Percentiles rank a stretch among this genome's conserved stretches.
Conservation (phyloP, 2,797 vertebrate genomes). For the Eleutherodactylus coqui region DNA sequence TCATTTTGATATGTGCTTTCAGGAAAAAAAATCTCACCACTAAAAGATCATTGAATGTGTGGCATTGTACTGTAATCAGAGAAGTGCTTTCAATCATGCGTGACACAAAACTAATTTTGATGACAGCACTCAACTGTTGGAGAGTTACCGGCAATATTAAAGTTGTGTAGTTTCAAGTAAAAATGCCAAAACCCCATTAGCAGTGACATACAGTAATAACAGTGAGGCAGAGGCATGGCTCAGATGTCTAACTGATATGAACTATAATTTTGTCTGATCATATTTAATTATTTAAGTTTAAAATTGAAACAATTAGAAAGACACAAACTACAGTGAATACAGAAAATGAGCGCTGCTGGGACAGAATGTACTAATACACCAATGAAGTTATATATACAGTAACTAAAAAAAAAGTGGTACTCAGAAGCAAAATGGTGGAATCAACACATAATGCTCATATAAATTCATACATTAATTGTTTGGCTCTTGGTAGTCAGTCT, state of each 20-base stretch:
- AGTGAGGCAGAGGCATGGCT: neutral
- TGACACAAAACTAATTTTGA: conserved; percentile 1
- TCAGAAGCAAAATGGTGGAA: neutral
- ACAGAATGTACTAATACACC: neutral
- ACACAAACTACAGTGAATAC: neutral
- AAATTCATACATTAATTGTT: too few relatives aligned
- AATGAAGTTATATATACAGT: neutral
- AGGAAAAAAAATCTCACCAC: neutral
- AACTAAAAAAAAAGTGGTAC: neutral
- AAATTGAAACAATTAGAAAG: neutral
- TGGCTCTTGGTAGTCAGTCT: too few relatives aligned
- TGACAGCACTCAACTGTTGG: neutral
- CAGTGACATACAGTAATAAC: neutral
- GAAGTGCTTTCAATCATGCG: neutral
- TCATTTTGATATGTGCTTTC: neutral
- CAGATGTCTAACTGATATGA: neutral
- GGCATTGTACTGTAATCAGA: neutral
- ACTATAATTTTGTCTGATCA: neutral
- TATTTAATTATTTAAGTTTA: neutral
- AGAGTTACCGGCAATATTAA: neutral
- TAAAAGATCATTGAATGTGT: neutral
- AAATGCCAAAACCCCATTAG: neutral
- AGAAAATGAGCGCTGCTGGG: neutral
- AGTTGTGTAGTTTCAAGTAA: neutral
- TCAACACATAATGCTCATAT: too few relatives aligned